Evolutionary conservation across 2,797 vertebrate genomes (phyloP).

Genomic region (Rhinella marina): DNA sequence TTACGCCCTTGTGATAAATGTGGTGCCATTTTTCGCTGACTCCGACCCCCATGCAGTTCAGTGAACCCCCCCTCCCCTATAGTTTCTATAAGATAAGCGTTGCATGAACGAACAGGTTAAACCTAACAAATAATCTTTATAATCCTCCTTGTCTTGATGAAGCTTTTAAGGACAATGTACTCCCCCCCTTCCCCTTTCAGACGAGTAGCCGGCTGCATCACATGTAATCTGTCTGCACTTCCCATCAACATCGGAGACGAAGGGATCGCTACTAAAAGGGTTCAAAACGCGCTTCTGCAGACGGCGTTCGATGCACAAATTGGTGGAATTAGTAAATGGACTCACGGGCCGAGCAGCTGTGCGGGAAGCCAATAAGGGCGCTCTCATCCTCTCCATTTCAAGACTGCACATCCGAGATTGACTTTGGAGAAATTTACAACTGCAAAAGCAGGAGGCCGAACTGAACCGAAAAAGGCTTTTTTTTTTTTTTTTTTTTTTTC

Average conservation of each 20-base stretch:
- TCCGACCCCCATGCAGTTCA: not conserved
- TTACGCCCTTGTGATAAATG: not conserved
- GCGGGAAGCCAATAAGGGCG: constrained; percentile 46
- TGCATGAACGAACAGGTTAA: not conserved
- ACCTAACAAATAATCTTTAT: not conserved
- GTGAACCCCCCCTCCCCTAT: not conserved
- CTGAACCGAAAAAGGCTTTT: too few species aligned
- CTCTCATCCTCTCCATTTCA: constrained; percentile 5
- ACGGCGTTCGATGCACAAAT: constrained; percentile 22
- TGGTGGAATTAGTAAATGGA: constrained; percentile 31
- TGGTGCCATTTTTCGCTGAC: not conserved
- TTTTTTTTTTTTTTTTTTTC: too few species aligned
- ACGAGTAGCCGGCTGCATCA: not conserved
- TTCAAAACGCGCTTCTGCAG: not conserved
- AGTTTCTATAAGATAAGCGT: not conserved
- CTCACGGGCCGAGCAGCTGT: not conserved
- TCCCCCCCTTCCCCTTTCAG: not conserved
- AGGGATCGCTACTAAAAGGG: not conserved
- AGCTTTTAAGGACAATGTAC: constrained; percentile 10
- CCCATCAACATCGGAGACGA: constrained; percentile 6
- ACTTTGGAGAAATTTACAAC: not conserved
- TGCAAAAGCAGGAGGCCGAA: not conserved
- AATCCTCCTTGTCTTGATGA: not conserved
- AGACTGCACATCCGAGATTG: not conserved
- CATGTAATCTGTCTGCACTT: not conserved